phyloP scores from a whole-genome alignment of 2,113 vertebrate species.

The Dinomys branickii region DNA sequence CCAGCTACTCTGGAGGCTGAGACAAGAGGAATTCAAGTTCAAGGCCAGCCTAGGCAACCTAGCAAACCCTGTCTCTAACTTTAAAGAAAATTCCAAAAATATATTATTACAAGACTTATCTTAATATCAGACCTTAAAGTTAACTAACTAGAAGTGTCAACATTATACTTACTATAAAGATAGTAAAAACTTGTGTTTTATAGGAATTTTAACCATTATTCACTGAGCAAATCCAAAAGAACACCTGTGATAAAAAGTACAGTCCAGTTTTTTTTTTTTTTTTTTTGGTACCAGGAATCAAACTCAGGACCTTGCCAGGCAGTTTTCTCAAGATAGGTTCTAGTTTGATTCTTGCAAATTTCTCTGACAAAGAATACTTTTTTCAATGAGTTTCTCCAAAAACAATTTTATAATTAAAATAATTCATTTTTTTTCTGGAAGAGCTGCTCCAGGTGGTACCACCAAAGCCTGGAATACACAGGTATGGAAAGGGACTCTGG shows the following conservation, averaged over 20 bases:
- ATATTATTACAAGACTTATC: background rate
- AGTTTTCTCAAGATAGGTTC: conserved; percentile 2
- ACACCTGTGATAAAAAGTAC: background rate
- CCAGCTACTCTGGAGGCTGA: background rate
- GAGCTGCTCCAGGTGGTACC: background rate
- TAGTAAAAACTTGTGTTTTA: background rate
- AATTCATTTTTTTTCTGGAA: background rate
- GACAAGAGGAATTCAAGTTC: background rate
- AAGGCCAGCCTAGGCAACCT: background rate
- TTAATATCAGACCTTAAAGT: conserved; percentile 3
- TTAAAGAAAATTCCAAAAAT: background rate
- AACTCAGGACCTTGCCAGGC: too few relatives aligned
- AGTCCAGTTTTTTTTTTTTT: background rate
- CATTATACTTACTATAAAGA: conserved; percentile 3
- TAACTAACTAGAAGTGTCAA: conserved; percentile 32
- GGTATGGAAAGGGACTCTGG: background rate
- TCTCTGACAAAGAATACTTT: background rate
- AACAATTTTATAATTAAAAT: conserved; percentile 33
- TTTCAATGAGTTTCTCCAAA: background rate
- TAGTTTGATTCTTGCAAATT: background rate
- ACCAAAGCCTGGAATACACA: background rate
- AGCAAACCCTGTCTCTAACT: background rate
- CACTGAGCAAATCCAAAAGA: background rate
- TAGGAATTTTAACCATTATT: background rate
- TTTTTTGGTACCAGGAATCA: too few relatives aligned